These are phyloP conservation scores for Eupithecia vulgata DNA, from an alignment of 2,888 invertebrate species.

Conservation along the genomic window DNA sequence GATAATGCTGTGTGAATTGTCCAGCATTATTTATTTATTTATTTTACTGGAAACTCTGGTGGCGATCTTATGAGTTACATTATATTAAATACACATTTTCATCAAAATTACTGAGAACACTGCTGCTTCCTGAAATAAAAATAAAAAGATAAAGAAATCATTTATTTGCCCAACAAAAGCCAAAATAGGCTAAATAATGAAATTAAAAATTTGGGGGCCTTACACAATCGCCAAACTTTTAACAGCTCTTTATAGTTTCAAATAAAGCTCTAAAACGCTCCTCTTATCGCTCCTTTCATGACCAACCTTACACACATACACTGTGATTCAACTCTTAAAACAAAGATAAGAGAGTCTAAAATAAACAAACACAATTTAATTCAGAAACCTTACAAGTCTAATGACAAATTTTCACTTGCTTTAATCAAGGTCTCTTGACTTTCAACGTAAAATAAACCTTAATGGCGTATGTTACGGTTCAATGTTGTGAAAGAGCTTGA, in stretches of 20 bases:
- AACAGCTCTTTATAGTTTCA: not conserved
- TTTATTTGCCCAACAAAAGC: no score
- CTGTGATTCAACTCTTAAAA: conserved; percentile 38
- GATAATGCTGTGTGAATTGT: no score
- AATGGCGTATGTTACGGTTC: not conserved
- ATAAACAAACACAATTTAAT: conserved; percentile 33
- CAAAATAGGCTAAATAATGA: not conserved
- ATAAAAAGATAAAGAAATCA: no score
- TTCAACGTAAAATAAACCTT: conserved; percentile 6
- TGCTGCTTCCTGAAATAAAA: no score
- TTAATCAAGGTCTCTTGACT: conserved; percentile 1
- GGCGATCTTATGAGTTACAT: no score
- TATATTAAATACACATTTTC: not conserved
- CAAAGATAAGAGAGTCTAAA: conserved; percentile 34
- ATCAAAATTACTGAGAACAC: not conserved
- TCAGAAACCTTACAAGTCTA: conserved; percentile 26
- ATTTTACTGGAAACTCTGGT: not conserved
- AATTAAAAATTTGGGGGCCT: not conserved
- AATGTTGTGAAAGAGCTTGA: not conserved
- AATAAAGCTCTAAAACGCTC: not conserved
- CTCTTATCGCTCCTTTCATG: conserved; percentile 16
- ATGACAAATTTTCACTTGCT: conserved; percentile 23
- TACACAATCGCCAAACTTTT: not conserved
- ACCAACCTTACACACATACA: conserved; percentile 3
- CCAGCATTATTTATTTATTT: no score